phyloP scores from a whole-genome alignment of 2,113 vertebrate species.

The Diphyllodes magnificus region DNA sequence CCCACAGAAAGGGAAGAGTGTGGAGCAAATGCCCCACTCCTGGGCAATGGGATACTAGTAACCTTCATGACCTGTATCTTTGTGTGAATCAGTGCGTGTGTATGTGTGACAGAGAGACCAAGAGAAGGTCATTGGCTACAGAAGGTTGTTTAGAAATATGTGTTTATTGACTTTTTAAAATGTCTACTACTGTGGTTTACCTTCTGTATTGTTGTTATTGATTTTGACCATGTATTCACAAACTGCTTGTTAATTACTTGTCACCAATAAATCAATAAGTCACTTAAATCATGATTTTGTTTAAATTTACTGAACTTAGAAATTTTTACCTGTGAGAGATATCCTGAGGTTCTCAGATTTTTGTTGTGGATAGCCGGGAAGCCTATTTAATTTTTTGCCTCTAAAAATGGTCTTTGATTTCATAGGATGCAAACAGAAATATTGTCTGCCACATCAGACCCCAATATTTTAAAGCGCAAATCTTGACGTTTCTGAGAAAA shows the following conservation, averaged over 20 bases:
- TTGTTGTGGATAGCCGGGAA: background rate
- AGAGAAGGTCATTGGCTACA: background rate
- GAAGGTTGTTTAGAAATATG: background rate
- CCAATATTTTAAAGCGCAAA: background rate
- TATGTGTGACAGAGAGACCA: background rate
- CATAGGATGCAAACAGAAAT: background rate
- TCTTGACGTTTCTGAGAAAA: background rate
- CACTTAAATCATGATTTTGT: background rate
- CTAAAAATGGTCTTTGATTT: background rate
- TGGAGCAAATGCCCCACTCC: accelerated
- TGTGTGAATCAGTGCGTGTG: background rate
- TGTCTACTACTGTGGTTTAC: background rate
- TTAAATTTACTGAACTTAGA: background rate
- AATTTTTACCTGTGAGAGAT: background rate
- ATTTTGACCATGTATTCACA: background rate
- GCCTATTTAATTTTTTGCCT: background rate
- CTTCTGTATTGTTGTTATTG: background rate
- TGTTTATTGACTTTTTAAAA: background rate
- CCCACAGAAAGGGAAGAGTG: background rate
- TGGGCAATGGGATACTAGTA: accelerated
- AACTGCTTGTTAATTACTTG: background rate
- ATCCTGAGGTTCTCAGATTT: background rate
- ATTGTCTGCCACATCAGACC: background rate
- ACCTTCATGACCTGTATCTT: background rate
- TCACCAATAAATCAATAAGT: background rate